Conservation (phyloP, 2,113 vertebrate genomes). For the Cricetomys ansorgei region DNA sequence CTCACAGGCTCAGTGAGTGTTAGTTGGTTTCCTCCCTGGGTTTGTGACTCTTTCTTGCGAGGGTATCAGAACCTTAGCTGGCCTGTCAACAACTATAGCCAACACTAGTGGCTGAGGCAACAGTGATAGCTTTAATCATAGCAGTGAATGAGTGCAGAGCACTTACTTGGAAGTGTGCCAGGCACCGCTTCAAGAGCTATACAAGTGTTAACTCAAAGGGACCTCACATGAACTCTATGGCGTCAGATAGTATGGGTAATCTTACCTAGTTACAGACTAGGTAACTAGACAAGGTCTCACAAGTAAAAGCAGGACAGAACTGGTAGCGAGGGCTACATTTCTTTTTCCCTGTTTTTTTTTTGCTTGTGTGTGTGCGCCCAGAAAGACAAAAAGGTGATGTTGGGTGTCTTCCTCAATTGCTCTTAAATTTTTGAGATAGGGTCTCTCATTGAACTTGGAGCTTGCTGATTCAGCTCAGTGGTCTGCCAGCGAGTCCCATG, state of each 20-base stretch:
- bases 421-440: background rate
- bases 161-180: background rate
- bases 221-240: background rate
- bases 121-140: background rate
- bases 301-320: background rate
- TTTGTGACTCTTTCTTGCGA: background rate
- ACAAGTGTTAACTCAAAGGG: background rate
- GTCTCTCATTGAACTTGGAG: background rate
- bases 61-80: background rate
- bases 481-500: background rate
- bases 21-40: background rate
- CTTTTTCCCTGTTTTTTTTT: background rate
- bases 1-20: background rate
- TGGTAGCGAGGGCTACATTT: background rate
- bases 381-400: background rate
- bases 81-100: background rate
- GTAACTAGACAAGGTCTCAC: background rate
- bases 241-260: background rate
- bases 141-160: background rate
- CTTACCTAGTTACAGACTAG: conserved; percentile 12
- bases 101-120: background rate
- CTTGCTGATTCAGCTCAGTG: background rate
- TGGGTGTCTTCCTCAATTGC: background rate
- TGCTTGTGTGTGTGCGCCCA: too few species aligned
- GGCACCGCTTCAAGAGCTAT: background rate